Evolutionary conservation across 2,797 vertebrate species (phyloP).

Genomic region (Huso huso): DNA sequence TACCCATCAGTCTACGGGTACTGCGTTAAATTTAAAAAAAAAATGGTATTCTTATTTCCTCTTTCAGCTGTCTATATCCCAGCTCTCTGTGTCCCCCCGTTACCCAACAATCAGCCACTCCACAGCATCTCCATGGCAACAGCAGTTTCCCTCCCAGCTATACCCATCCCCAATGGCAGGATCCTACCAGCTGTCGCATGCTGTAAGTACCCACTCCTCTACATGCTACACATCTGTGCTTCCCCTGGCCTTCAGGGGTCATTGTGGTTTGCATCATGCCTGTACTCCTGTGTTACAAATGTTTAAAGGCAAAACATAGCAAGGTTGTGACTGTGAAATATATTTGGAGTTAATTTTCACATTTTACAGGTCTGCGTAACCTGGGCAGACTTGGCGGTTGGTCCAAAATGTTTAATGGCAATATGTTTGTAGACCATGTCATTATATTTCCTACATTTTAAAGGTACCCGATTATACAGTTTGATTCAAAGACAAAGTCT

Average conservation of each 20-base stretch:
- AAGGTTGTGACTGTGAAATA: too few relatives aligned
- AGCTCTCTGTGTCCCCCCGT: slow-evolving; percentile 63
- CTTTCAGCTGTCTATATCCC: slow-evolving; percentile 80
- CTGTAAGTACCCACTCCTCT: slow-evolving; percentile 60
- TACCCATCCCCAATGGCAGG: slow-evolving; percentile 53
- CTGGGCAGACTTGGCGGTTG: too few relatives aligned
- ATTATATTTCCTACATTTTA: too few relatives aligned
- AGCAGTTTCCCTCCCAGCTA: slow-evolving; percentile 44
- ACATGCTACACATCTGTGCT: slow-evolving; percentile 19
- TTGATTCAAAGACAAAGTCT: too few relatives aligned
- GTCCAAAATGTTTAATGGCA: too few relatives aligned
- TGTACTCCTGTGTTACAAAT: too few relatives aligned
- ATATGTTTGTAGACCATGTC: too few relatives aligned
- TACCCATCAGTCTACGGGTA: slow-evolving; percentile 12
- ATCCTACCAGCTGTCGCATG: slow-evolving; percentile 58
- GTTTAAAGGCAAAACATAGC: too few relatives aligned
- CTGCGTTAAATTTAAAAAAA: slow-evolving; percentile 37
- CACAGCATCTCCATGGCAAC: slow-evolving; percentile 42
- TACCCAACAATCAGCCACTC: slow-evolving; percentile 49
- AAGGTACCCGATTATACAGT: too few relatives aligned
- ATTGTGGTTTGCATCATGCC: too few relatives aligned
- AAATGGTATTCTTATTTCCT: slow-evolving; percentile 10
- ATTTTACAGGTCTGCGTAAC: too few relatives aligned
- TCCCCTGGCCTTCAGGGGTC: background rate
- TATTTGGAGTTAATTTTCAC: too few relatives aligned